Evolutionary conservation across 2,113 vertebrate genomes (phyloP).

Genomic region (Diadophis punctatus): DNA sequence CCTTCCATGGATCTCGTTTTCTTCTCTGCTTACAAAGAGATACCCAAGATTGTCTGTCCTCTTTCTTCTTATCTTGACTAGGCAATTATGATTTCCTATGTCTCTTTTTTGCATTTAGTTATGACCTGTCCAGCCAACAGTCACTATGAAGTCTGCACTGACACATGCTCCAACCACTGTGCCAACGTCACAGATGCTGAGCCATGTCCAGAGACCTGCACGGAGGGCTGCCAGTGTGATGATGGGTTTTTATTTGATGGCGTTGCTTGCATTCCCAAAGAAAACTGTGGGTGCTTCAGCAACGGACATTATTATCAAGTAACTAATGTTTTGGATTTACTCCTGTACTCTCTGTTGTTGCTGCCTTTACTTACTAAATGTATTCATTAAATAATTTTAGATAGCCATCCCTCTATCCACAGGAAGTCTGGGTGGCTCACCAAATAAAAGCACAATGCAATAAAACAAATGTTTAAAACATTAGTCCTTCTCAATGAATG

Average conservation of each 20-base stretch:
- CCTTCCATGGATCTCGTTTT: not conserved
- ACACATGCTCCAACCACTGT: conserved; percentile 66
- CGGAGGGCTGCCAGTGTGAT: conserved; percentile 77
- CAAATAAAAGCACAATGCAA: not conserved
- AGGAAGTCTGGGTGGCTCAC: not conserved
- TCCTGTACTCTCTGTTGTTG: not conserved
- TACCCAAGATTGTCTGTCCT: not conserved
- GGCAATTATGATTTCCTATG: not conserved
- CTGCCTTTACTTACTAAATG: not conserved
- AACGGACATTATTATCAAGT: conserved; percentile 65
- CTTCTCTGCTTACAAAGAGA: not conserved
- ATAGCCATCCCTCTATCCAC: not conserved
- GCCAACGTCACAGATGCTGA: conserved; percentile 51
- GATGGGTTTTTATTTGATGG: conserved; percentile 69
- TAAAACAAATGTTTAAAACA: not conserved
- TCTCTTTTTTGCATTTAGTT: too few species aligned
- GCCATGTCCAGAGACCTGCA: conserved; percentile 55
- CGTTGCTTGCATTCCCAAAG: conserved; percentile 61
- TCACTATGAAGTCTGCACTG: conserved; percentile 72
- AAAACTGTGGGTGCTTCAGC: conserved; percentile 74
- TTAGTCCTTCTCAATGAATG: not conserved
- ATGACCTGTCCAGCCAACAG: conserved; percentile 69
- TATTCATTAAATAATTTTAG: not conserved
- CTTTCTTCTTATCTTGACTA: not conserved
- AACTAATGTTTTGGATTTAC: not conserved